Conservation (phyloP, 2,888 invertebrate species). For the Formica aserva region DNA sequence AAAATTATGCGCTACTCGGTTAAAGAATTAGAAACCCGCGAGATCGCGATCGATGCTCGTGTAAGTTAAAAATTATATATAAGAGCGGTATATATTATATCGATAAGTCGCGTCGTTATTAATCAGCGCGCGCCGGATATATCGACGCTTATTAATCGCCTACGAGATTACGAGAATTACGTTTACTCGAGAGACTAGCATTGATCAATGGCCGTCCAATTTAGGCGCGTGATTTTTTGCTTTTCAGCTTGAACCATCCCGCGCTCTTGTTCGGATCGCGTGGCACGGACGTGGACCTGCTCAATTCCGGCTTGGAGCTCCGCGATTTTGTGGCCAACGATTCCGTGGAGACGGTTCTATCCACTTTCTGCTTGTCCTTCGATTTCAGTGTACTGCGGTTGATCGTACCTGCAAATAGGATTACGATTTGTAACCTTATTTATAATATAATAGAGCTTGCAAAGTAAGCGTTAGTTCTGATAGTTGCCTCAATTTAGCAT, state of each 20-base stretch:
- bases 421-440: too few relatives aligned
- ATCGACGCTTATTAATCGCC: constrained; percentile 63
- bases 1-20: constrained; percentile 52
- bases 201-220: constrained; percentile 84
- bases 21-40: constrained; percentile 62
- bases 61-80: constrained; percentile 58
- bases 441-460: neutral
- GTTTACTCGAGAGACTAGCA: constrained; percentile 85
- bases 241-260: constrained; percentile 91
- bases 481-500: neutral
- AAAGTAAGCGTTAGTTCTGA: neutral
- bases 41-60: constrained; percentile 48
- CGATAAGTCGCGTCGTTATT: constrained; percentile 54
- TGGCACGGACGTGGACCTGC: constrained; percentile 91
- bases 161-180: constrained; percentile 73
- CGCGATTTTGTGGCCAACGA: constrained; percentile 87
- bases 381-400: constrained; percentile 84
- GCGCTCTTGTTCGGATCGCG: constrained; percentile 91
- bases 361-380: constrained; percentile 84
- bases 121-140: constrained; percentile 50
- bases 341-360: constrained; percentile 88
- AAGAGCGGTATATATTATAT: constrained; percentile 50
- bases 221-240: constrained; percentile 85
- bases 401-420: constrained; percentile 79
- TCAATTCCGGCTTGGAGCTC: constrained; percentile 85